Conservation (phyloP, 1,140 invertebrate genomes). For the Pseudobourletiella spinata region DNA sequence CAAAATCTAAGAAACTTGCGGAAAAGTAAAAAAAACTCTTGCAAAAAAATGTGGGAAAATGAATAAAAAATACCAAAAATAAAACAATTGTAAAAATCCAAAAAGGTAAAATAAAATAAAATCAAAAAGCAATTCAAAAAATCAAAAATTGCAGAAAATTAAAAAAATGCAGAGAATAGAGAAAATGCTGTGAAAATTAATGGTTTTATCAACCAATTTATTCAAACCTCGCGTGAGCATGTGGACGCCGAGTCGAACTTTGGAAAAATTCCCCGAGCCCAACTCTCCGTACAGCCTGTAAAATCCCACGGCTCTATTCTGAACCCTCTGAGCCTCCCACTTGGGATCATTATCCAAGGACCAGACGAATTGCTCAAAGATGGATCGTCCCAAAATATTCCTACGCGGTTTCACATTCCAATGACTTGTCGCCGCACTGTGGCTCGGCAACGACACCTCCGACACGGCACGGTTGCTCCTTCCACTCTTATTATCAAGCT, state of each 20-base stretch:
- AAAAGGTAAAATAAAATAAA: too few relatives aligned
- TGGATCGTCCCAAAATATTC: constrained; percentile 3
- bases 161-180: background rate
- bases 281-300: constrained; percentile 61
- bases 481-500: background rate
- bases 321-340: constrained; percentile 51
- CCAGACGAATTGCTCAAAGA: constrained; percentile 23
- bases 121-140: background rate
- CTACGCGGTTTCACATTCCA: constrained; percentile 1
- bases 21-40: too few relatives aligned
- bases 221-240: constrained; percentile 70
- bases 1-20: too few relatives aligned
- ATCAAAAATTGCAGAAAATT: background rate
- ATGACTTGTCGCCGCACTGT: too few relatives aligned
- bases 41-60: too few relatives aligned
- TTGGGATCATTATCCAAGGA: constrained; percentile 41
- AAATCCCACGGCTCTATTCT: constrained; percentile 58
- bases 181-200: background rate
- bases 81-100: background rate
- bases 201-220: constrained; percentile 9
- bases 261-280: constrained; percentile 79
- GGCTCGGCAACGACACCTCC: background rate
- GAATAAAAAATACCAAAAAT: background rate
- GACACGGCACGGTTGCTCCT: background rate
- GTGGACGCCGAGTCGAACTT: constrained; percentile 77